phyloP scores from a whole-genome alignment of 2,888 invertebrate genomes.

The Epinotia ramella region DNA sequence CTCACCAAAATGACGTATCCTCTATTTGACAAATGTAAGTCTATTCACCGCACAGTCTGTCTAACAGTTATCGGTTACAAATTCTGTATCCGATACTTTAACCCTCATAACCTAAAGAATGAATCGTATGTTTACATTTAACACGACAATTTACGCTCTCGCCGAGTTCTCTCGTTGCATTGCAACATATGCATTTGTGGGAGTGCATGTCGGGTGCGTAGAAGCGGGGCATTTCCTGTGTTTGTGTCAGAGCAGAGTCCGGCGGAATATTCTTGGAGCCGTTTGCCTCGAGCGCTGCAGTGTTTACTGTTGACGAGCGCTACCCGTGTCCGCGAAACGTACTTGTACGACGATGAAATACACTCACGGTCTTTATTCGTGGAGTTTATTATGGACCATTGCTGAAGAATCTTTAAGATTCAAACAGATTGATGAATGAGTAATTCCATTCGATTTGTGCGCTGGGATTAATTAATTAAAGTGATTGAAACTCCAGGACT shows the following conservation, averaged over 20 bases:
- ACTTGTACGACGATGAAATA: not conserved
- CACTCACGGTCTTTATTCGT: not conserved
- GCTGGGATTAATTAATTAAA: too few relatives aligned
- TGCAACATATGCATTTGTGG: slow-evolving; percentile 55
- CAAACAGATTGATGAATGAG: too few relatives aligned
- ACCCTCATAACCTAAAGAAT: slow-evolving; percentile 24
- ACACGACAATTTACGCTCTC: slow-evolving; percentile 31
- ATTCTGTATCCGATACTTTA: slow-evolving; percentile 28
- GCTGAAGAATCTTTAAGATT: not conserved
- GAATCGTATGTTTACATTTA: slow-evolving; percentile 37
- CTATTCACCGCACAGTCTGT: not conserved
- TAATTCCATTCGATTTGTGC: too few relatives aligned
- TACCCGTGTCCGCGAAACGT: slow-evolving; percentile 35
- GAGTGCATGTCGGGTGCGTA: slow-evolving; percentile 16
- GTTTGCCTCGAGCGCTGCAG: slow-evolving; percentile 67
- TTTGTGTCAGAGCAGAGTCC: slow-evolving; percentile 67
- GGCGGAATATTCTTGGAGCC: slow-evolving; percentile 76
- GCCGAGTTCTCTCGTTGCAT: slow-evolving; percentile 35
- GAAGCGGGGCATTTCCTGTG: slow-evolving; percentile 50
- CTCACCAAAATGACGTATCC: slow-evolving; percentile 28
- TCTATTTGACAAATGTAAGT: slow-evolving; percentile 34
- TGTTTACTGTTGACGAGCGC: slow-evolving; percentile 66
- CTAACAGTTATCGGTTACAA: not conserved
- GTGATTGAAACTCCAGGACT: too few relatives aligned
- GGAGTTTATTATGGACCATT: not conserved